Conservation (phyloP, 2,113 vertebrate species). For the Pseudonaja textilis region DNA sequence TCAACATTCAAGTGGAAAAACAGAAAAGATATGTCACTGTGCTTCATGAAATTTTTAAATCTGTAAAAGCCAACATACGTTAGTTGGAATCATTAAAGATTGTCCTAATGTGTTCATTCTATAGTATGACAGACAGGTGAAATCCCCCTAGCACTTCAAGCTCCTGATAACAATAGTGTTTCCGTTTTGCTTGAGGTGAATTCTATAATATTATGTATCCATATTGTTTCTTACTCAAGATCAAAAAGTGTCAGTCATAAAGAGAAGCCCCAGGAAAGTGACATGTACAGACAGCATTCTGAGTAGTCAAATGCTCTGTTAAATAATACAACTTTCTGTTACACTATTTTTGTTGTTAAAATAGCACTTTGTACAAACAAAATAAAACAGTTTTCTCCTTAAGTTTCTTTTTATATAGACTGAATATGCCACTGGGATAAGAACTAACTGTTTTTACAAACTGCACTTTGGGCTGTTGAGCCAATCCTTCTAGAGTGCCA, state of each 20-base stretch:
- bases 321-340: slow-evolving; percentile 68
- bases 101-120: slow-evolving; percentile 65
- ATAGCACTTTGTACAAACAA: slow-evolving; percentile 61
- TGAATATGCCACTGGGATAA: background rate
- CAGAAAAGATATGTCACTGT: slow-evolving; percentile 65
- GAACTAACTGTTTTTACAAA: background rate
- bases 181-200: slow-evolving; percentile 74
- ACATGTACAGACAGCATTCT: slow-evolving; percentile 59
- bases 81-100: slow-evolving; percentile 65
- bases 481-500: background rate
- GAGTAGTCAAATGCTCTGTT: slow-evolving; percentile 61
- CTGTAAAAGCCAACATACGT: slow-evolving; percentile 55
- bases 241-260: slow-evolving; percentile 78
- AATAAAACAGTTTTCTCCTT: slow-evolving; percentile 49
- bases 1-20: slow-evolving; percentile 74
- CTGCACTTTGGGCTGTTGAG: background rate
- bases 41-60: slow-evolving; percentile 58
- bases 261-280: slow-evolving; percentile 68
- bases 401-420: slow-evolving; percentile 57
- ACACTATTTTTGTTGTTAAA: slow-evolving; percentile 70
- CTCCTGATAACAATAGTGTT: slow-evolving; percentile 76
- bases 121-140: slow-evolving; percentile 67
- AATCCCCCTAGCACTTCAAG: slow-evolving; percentile 68
- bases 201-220: slow-evolving; percentile 76
- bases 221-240: slow-evolving; percentile 80